A percentile compares a stretch with the other conserved stretches of the same genome.
phyloP scores from a whole-genome alignment of 2,797 vertebrate genomes.

The Oryzias sinensis region DNA sequence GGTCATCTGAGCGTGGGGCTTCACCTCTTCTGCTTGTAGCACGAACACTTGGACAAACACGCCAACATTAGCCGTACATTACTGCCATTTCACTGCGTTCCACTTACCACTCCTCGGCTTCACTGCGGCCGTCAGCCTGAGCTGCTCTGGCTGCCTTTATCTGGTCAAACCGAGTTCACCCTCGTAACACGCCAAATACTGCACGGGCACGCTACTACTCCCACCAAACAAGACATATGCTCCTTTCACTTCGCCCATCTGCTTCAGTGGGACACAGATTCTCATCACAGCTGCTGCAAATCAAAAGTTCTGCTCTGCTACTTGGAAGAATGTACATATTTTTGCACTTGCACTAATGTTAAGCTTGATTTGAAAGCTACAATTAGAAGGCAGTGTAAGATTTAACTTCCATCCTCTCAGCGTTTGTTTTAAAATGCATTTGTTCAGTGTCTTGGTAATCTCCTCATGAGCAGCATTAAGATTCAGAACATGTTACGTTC shows the following conservation, averaged over 20 bases:
- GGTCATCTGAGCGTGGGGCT: not conserved
- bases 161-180: slow-evolving; percentile 35
- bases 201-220: slow-evolving; percentile 9
- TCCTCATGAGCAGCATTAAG: not conserved
- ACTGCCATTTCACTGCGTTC: slow-evolving; percentile 46
- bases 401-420: slow-evolving; percentile 29
- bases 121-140: slow-evolving; percentile 31
- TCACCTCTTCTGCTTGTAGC: slow-evolving; percentile 1
- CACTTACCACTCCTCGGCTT: slow-evolving; percentile 41
- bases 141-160: slow-evolving; percentile 22
- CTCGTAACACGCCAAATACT: slow-evolving; percentile 2
- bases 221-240: not conserved
- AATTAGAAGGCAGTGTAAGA: slow-evolving; percentile 34
- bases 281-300: slow-evolving; percentile 5
- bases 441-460: not conserved
- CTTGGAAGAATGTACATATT: not conserved
- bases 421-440: not conserved
- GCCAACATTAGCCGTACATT: slow-evolving; percentile 21
- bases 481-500: not conserved
- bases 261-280: slow-evolving; percentile 8
- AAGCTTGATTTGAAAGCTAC: not conserved
- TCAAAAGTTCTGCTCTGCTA: slow-evolving; percentile 1
- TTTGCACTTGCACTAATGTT: not conserved
- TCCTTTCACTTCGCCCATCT: slow-evolving; percentile 9
- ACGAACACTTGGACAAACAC: slow-evolving; percentile 1